Base-by-base conservation (phyloP, 2,888 invertebrate genomes). In the Lepetodrilus schrolli region DNA sequence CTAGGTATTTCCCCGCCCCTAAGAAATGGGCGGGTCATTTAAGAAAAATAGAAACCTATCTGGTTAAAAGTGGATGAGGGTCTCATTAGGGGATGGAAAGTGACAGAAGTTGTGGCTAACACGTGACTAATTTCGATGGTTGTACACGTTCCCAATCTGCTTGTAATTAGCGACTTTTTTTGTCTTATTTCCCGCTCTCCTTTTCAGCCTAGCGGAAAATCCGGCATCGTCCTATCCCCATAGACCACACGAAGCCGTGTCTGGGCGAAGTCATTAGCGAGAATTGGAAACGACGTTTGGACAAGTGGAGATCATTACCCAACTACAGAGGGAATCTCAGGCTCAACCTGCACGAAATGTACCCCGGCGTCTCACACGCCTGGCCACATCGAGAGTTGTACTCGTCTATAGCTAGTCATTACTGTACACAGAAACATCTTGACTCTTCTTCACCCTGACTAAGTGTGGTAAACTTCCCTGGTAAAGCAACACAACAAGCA, bases 281-380 rank as follows among this genome's bases (percentile, higher is more conserved):
- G 23, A 26, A 20, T 26, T 30, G 48, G 66, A 30, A 34, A 17
- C 30, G 21, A 43, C 38, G 72, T 72, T 72, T 72, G 47, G 37
- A 72, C 72, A 72, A 72, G 72, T 72, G 72, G 51, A 26, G 34
- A 72, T 72, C 72, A 66, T 72, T 72, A 72, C 47, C 17, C 34
- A 58, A 47, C 43, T 47, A 66, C 51, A 72, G 38, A 58, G 20
- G 65, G 34, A 38, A 65, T 43, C 17, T 65, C 47, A 47, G 30
- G 38, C 20, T 47, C n/a, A 47, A 38, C 47, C 47, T 66, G 72
- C 72, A 72, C 72, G 72, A 65, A 47, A 23, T 48, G 65, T 48
- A 58, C 72, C 70, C 38, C 36, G 17, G 49, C 48, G 37, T 70
- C 36, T 70, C 34, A 49, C n/a, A 23, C 48, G 49, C 50, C 50